A percentile compares a stretch with the other conserved stretches of the same genome.
phyloP scores from a whole-genome alignment of 2,113 vertebrate genomes.

The Grus americana region DNA sequence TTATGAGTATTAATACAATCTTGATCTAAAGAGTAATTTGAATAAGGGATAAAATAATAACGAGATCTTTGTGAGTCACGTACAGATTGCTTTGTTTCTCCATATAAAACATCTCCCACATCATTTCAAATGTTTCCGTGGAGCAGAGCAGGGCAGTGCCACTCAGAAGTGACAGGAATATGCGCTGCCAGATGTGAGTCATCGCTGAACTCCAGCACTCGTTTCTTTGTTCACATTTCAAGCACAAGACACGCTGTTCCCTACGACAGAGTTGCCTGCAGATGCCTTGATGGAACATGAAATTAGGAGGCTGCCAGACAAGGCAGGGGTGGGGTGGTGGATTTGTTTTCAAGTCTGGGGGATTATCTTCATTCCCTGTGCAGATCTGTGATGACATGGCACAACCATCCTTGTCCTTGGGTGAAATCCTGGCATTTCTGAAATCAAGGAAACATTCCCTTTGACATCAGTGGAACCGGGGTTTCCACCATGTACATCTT shows the following conservation, averaged over 20 bases:
- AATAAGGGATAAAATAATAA: constrained; percentile 12
- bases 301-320: not conserved
- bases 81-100: not conserved
- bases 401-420: not conserved
- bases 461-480: not conserved
- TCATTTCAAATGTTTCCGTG: not conserved
- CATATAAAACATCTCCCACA: not conserved
- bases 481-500: not conserved
- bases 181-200: not conserved
- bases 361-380: not conserved
- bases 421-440: not conserved
- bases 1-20: constrained; percentile 30
- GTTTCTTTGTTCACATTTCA: not conserved
- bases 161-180: not conserved
- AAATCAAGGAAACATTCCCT: not conserved
- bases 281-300: not conserved
- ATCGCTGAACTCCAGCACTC: not conserved
- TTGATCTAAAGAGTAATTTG: constrained; percentile 31
- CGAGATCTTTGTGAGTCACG: not conserved
- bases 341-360: not conserved
- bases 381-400: not conserved
- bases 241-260: not conserved
- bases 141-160: not conserved
- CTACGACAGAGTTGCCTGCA: not conserved
- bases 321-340: not conserved